Percentiles rank a stretch among this genome's conserved stretches.
Evolutionary conservation across 2,113 vertebrate genomes (phyloP).

Genomic region (Pomatostomus ruficeps): DNA sequence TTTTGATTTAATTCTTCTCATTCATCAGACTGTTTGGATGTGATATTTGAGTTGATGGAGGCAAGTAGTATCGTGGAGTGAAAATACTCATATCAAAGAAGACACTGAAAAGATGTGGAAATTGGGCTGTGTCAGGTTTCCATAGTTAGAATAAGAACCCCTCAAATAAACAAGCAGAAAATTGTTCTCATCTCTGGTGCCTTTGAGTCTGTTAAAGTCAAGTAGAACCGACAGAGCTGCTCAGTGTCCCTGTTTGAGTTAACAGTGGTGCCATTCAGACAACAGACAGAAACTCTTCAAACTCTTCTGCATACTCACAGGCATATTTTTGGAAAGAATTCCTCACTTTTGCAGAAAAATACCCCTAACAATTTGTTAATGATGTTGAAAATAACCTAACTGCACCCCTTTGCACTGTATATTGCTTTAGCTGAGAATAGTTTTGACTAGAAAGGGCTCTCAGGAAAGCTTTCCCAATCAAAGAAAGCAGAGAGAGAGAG

Average conservation of each 20-base stretch:
- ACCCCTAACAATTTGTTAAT: neutral
- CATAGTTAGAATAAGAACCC: constrained; percentile 16
- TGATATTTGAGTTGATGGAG: constrained; percentile 1
- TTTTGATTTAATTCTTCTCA: constrained; percentile 21
- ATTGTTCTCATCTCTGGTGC: neutral
- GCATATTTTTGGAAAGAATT: neutral
- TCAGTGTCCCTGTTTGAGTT: neutral
- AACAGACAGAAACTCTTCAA: neutral
- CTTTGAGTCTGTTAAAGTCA: constrained; percentile 27
- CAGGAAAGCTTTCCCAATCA: neutral
- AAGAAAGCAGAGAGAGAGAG: neutral
- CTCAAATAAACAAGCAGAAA: constrained; percentile 52
- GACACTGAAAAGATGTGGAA: constrained; percentile 48
- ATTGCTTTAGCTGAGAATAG: neutral
- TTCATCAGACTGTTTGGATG: neutral
- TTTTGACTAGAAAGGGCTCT: neutral
- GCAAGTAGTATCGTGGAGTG: neutral
- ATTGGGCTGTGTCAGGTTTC: constrained; percentile 21
- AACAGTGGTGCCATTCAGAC: neutral
- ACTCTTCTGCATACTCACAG: neutral
- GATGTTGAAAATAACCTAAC: neutral
- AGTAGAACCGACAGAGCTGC: constrained; percentile 11
- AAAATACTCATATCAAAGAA: constrained; percentile 23
- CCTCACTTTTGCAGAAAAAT: neutral
- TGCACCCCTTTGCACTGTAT: neutral